A percentile compares a stretch with the other conserved stretches of the same genome.
These are phyloP conservation scores for Drosophila kanekoi DNA, from an alignment of 2,888 invertebrate species.

Conservation along the genomic window DNA sequence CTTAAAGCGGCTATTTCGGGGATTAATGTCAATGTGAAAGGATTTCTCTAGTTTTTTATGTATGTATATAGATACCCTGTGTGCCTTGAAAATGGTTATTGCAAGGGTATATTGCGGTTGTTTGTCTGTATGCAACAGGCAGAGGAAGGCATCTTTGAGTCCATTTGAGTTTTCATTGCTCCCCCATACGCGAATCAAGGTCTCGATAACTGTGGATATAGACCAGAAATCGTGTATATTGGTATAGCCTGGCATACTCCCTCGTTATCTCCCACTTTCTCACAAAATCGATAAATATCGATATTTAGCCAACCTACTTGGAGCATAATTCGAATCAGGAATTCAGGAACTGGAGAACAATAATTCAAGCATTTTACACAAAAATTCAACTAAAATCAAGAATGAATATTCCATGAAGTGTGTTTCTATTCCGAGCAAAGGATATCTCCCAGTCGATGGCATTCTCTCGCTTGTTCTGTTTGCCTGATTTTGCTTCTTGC, in stretches of 20 bases:
- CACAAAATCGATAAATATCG: background rate
- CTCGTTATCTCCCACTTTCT: too few relatives aligned
- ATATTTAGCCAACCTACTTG: background rate
- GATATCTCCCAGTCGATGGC: background rate
- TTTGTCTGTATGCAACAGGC: background rate
- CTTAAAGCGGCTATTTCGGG: slow-evolving; percentile 69
- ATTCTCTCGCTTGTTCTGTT: background rate
- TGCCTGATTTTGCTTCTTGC: background rate
- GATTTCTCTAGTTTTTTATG: slow-evolving; percentile 46
- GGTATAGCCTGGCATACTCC: too few relatives aligned
- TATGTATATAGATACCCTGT: background rate
- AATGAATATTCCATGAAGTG: too few relatives aligned
- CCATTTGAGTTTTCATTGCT: too few relatives aligned
- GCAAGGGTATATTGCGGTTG: slow-evolving; percentile 10
- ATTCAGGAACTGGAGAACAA: too few relatives aligned
- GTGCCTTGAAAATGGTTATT: too few relatives aligned
- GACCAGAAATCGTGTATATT: too few relatives aligned
- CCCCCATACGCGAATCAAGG: too few relatives aligned
- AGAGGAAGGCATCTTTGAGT: background rate
- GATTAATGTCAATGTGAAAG: slow-evolving; percentile 78
- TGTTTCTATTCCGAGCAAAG: background rate
- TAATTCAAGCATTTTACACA: too few relatives aligned
- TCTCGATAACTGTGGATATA: too few relatives aligned
- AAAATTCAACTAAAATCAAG: too few relatives aligned
- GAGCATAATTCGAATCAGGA: background rate